Evolutionary conservation across 2,888 invertebrate species (phyloP).

Genomic region (Hydrotaea diabolus): DNA sequence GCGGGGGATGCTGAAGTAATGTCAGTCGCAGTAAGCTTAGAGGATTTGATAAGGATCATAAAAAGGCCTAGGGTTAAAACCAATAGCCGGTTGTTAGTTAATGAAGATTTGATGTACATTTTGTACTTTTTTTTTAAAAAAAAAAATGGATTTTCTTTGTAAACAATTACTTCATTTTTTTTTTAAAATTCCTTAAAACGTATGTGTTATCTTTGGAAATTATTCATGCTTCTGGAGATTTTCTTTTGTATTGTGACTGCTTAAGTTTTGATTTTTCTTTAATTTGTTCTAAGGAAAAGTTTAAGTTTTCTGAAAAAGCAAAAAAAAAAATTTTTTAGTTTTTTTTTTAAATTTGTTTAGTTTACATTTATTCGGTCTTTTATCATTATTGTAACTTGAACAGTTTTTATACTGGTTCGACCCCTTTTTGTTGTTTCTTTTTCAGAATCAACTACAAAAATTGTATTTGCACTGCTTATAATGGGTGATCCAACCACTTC

Average conservation of each 20-base stretch:
- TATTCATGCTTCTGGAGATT: not conserved
- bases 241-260: not conserved
- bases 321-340: too few relatives aligned
- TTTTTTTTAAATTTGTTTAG: too few relatives aligned
- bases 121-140: not conserved
- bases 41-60: not conserved
- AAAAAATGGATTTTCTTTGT: not conserved
- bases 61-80: not conserved
- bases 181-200: not conserved
- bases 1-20: not conserved
- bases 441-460: too few relatives aligned
- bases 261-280: not conserved
- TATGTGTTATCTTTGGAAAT: not conserved
- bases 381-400: too few relatives aligned
- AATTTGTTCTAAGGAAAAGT: conserved; percentile 24
- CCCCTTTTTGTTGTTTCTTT: too few relatives aligned
- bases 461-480: too few relatives aligned
- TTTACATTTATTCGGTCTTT: too few relatives aligned
- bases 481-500: too few relatives aligned
- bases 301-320: too few relatives aligned
- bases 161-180: not conserved
- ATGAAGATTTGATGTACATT: not conserved
- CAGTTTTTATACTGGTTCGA: too few relatives aligned
- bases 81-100: not conserved
- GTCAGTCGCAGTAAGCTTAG: conserved; percentile 41